phyloP scores from a whole-genome alignment of 1,140 invertebrate species.

The Tetraneura akinire region DNA sequence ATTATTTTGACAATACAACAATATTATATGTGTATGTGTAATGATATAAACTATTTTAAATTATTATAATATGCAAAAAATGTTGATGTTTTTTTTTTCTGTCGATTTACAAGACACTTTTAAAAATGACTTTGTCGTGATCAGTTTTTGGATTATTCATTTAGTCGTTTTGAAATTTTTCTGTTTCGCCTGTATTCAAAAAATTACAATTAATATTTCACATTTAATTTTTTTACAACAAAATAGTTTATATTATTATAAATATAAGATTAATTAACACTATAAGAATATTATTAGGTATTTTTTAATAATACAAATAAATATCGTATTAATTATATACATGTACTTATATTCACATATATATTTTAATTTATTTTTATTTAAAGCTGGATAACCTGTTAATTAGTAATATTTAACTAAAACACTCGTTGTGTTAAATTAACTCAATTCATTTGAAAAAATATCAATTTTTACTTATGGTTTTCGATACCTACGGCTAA shows the following conservation, averaged over 20 bases:
- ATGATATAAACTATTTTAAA: background rate
- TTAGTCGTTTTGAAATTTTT: background rate
- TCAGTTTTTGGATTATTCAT: background rate
- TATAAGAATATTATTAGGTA: no score
- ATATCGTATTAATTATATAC: background rate
- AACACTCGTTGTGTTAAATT: no score
- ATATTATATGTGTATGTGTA: background rate
- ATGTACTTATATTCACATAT: background rate
- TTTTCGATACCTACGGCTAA: no score
- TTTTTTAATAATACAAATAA: background rate
- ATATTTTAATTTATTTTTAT: constrained; percentile 15
- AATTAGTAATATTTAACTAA: no score
- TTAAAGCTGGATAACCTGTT: no score
- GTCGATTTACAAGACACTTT: no score
- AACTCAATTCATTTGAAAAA: no score
- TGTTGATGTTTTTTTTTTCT: background rate
- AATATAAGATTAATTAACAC: background rate
- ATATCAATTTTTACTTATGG: no score
- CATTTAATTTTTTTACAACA: background rate
- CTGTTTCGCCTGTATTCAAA: constrained; percentile 7
- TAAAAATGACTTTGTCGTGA: background rate
- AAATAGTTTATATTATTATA: background rate
- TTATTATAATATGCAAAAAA: background rate
- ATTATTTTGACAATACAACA: background rate
- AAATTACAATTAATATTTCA: no score